Base-by-base conservation (phyloP, 1,140 invertebrate genomes). In the Rhyacophila brunnea region DNA sequence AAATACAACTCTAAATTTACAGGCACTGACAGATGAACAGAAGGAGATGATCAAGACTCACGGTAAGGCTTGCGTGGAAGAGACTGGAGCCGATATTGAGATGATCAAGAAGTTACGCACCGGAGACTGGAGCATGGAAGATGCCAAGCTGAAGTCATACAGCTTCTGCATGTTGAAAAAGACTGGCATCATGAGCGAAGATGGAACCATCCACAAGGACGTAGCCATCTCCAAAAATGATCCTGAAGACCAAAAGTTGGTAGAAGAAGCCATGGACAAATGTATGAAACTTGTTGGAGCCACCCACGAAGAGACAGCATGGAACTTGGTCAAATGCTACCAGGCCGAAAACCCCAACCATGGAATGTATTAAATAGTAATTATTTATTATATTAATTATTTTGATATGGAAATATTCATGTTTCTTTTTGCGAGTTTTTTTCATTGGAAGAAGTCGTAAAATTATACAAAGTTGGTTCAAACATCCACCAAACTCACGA, bases 241-340 rank as follows among this genome's bases (percentile, higher is more conserved):
- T 1, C 52, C 42, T 6, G 38, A 45, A 11, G 50, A 57, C 17
- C n/a, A 32, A 2, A 49, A 62, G n/a, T 34, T 1, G 4, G 60
- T 53, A 11, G 49, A 44, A 1, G 53, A 58, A 40, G 49, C 60
- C 44, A 58, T 62, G 55, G 60, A 62, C 20, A 23, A 20, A 14
- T 62, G 56, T 46, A 0, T 57, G 2, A 13, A 23, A 4, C 35
- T 57, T 14, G 11, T 15, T 10, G 58, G 58, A 14, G 18, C 6
- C 13, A 49, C 28, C 35, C 46, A 48, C 17, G 43, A 35, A 1
- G 35, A 54, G 11, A 60, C 32, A 1, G 44, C 50, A 1, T 60
- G 50, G 50, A 53, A 48, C 14, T 60, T 48, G 34, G 14, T 52
- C 35, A 60, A 60, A 18, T 60, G 58, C 45, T 60, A 60, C 51